Percentiles rank a stretch among this genome's conserved stretches.
phyloP scores from a whole-genome alignment of 2,888 invertebrate genomes.

The Dyspetes luteomarginatus region DNA sequence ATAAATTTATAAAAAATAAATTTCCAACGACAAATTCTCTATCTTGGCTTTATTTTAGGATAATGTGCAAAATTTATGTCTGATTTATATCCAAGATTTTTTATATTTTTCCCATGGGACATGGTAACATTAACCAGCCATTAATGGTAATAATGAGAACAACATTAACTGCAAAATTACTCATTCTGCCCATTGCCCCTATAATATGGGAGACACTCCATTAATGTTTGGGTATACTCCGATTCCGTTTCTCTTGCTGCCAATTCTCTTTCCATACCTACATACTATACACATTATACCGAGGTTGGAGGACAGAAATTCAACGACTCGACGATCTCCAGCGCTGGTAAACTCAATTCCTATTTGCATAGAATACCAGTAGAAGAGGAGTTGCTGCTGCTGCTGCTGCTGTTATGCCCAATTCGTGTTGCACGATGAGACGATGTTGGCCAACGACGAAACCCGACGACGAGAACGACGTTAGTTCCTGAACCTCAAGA shows the following conservation, averaged over 20 bases:
- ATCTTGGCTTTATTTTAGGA: too few species aligned
- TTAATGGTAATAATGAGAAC: too few species aligned
- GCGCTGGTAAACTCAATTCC: conserved; percentile 69
- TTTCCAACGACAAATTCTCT: too few species aligned
- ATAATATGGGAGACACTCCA: neutral
- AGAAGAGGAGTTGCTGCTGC: conserved; percentile 41
- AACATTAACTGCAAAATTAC: too few species aligned
- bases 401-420: conserved; percentile 21
- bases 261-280: conserved; percentile 8
- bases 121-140: too few species aligned
- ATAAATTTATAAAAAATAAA: too few species aligned
- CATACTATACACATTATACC: conserved; percentile 40
- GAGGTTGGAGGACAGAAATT: conserved; percentile 67
- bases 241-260: conserved; percentile 19
- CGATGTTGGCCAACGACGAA: conserved; percentile 36
- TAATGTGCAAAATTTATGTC: too few species aligned
- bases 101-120: too few species aligned
- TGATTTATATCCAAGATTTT: too few species aligned
- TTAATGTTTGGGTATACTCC: conserved; percentile 21
- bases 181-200: too few species aligned
- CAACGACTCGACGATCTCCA: conserved; percentile 69
- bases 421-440: conserved; percentile 52
- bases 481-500: conserved; percentile 1
- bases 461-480: conserved; percentile 1
- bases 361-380: conserved; percentile 74